Evolutionary conservation across 2,888 invertebrate genomes (phyloP), one percentile per base, ranked within the genome.

Genomic region (Itoplectis maculator): DNA sequence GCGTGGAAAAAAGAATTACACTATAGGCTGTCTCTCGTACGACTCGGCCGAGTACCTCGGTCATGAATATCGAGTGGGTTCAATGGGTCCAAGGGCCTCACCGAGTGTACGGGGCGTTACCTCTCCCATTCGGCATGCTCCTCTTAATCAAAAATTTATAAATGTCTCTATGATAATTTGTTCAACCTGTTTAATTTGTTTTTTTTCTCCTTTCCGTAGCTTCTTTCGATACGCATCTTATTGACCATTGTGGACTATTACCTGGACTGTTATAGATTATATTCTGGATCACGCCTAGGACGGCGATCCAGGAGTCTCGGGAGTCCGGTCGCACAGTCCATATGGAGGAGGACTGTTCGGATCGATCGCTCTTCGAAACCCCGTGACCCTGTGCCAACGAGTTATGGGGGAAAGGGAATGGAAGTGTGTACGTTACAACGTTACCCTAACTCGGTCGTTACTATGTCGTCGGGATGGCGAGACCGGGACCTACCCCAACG

Each of bases 401-500:
- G 35, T 80, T 56, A 65, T 75, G 80, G 63, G 13, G 69, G 65
- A 51, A 54, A 59, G 72, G 69, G 63, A 42, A 15, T 2, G 29
- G 49, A 45, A 56, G 65, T 61, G 29, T 81, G 68, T 77, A 73
- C 18, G 54, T 69, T 68, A 68, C 73, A 73, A 72, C 61, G 77
- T 77, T 77, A 69, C 40, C 72, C 45, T 37, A 81, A 78, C 73
- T 78, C 74, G n/a, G 74, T 74, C 40, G 37, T 63, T 74, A 78
- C 73, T 74, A 74, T 78, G 78, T 70, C 77, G 73, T 69, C 37
- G 73, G 18, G 47, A 40, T 68, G 69, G 45, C 42, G 69, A n/a
- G 23, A 65, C 73, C 80, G 80, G 68, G 77, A 84, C 83, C 84
- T 83, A 79, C 79, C 81, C 51, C 79, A 76, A 76, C 65, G 81